Conservation (phyloP, 2,113 vertebrate genomes). For the Anhinga anhinga region DNA sequence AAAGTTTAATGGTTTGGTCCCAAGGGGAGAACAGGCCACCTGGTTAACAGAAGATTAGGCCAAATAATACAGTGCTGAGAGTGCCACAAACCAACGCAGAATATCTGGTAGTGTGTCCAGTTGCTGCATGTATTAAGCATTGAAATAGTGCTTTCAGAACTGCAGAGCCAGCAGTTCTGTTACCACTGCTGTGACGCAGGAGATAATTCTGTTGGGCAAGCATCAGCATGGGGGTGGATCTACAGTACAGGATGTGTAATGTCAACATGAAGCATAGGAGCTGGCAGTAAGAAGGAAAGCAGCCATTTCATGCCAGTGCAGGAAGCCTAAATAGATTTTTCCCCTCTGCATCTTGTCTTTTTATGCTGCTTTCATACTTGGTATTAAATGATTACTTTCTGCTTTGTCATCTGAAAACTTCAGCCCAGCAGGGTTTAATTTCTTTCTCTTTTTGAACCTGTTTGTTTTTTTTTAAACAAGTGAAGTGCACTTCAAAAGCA, state of each 20-base stretch:
- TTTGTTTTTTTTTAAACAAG: slow-evolving; percentile 12
- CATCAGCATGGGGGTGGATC: slow-evolving; percentile 87
- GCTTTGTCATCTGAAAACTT: slow-evolving; percentile 70
- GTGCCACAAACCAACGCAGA: slow-evolving; percentile 43
- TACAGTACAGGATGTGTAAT: slow-evolving; percentile 87
- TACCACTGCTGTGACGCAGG: slow-evolving; percentile 93
- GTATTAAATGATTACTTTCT: slow-evolving; percentile 67
- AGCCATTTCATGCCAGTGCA: slow-evolving; percentile 84
- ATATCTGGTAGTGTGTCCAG: slow-evolving; percentile 67
- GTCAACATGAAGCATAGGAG: slow-evolving; percentile 86
- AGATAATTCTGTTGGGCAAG: slow-evolving; percentile 95
- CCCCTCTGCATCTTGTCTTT: slow-evolving; percentile 66
- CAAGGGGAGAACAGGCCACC: slow-evolving; percentile 67
- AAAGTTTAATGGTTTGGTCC: slow-evolving; percentile 71
- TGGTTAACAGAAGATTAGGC: slow-evolving; percentile 77
- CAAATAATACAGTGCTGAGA: slow-evolving; percentile 40
- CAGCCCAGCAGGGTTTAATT: slow-evolving; percentile 44
- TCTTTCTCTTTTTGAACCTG: slow-evolving; percentile 61
- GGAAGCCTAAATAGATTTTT: slow-evolving; percentile 72
- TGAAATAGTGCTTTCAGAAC: slow-evolving; percentile 87
- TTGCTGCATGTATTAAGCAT: slow-evolving; percentile 58
- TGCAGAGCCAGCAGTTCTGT: slow-evolving; percentile 86
- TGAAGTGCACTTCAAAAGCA: slow-evolving; percentile 45
- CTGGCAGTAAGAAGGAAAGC: slow-evolving; percentile 81
- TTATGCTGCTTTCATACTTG: slow-evolving; percentile 59